phyloP scores from a whole-genome alignment of 2,113 vertebrate species.

The Spheniscus mendiculus region DNA sequence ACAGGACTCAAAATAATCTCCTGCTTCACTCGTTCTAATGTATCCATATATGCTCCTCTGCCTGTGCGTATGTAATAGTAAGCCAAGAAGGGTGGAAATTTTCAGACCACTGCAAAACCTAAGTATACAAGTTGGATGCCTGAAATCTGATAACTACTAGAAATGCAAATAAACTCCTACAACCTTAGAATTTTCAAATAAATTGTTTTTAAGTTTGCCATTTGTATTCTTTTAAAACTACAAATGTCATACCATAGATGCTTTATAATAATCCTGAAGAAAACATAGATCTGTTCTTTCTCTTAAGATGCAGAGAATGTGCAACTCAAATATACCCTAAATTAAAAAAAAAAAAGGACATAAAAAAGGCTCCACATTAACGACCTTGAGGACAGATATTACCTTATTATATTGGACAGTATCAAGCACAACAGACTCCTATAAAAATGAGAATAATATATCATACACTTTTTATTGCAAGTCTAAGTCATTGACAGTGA shows the following conservation, averaged over 20 bases:
- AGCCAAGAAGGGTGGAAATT: neutral
- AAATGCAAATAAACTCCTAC: neutral
- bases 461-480: neutral
- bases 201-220: neutral
- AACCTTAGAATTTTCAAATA: neutral
- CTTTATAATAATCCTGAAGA: neutral
- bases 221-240: neutral
- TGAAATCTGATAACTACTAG: neutral
- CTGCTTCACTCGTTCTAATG: neutral
- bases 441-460: neutral
- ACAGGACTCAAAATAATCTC: neutral
- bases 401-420: neutral
- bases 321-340: neutral
- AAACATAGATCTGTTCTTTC: neutral
- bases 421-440: neutral
- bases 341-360: neutral
- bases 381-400: neutral
- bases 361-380: neutral
- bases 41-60: neutral
- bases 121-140: neutral
- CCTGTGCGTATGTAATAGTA: accelerated
- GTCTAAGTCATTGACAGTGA: neutral
- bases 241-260: neutral
- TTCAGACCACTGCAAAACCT: neutral
- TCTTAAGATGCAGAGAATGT: neutral